phyloP scores from a whole-genome alignment of 2,888 invertebrate species.

The Itoplectis maculator region DNA sequence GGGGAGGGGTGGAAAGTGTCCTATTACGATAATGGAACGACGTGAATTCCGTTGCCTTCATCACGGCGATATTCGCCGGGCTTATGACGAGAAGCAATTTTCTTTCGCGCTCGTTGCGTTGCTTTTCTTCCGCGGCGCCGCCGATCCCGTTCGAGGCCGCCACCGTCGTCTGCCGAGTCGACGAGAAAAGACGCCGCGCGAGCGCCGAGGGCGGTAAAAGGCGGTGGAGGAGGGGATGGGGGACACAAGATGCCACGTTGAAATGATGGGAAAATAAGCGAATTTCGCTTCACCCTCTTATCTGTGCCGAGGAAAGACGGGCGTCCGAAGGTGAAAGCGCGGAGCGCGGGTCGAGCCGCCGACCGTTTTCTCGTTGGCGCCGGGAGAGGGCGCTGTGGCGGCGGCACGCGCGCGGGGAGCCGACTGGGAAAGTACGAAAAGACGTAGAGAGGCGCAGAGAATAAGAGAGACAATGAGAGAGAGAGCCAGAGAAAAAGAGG shows the following conservation, averaged over 20 bases:
- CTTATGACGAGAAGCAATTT: conserved; percentile 83
- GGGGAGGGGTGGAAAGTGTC: conserved; percentile 47
- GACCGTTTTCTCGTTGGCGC: conserved; percentile 56
- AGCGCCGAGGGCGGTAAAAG: conserved; percentile 59
- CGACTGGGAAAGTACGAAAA: too few relatives aligned
- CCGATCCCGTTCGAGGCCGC: conserved; percentile 21
- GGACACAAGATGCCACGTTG: conserved; percentile 82
- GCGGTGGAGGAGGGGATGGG: conserved; percentile 12
- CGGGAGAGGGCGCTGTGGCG: conserved; percentile 16
- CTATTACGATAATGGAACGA: conserved; percentile 60
- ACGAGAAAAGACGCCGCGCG: conserved; percentile 75
- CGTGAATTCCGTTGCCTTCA: conserved; percentile 76
- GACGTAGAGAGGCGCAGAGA: not conserved
- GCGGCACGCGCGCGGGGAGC: conserved; percentile 56
- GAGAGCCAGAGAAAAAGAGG: too few relatives aligned
- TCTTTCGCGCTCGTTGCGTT: conserved; percentile 77
- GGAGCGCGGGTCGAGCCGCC: conserved; percentile 39
- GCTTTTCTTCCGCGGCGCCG: conserved; percentile 43
- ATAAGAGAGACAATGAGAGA: too few relatives aligned
- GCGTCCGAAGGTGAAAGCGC: conserved; percentile 42
- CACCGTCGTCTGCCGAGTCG: not conserved
- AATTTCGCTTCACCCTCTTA: conserved; percentile 81
- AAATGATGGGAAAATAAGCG: conserved; percentile 84
- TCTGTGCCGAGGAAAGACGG: conserved; percentile 64
- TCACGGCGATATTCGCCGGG: conserved; percentile 82